Evolutionary conservation across 2,113 vertebrate genomes (phyloP).

Genomic region (Columba janthina): DNA sequence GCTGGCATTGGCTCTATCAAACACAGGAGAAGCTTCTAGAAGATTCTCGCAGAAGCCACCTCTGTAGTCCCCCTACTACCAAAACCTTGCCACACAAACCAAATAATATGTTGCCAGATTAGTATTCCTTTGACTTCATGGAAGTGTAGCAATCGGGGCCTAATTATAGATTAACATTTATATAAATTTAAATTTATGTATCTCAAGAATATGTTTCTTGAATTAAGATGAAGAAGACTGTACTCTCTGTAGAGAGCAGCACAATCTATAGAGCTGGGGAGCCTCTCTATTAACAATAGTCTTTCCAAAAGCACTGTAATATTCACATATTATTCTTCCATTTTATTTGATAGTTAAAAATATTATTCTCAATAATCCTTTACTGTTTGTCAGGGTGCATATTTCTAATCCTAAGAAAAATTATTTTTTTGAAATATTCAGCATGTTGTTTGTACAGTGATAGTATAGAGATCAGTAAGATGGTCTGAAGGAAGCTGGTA

Average conservation of each 20-base stretch:
- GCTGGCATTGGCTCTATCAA: too few relatives aligned
- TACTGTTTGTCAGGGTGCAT: neutral
- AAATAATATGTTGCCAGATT: neutral
- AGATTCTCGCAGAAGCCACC: too few relatives aligned
- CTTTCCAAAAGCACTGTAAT: neutral
- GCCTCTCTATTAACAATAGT: neutral
- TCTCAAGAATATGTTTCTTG: neutral
- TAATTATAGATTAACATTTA: slow-evolving; percentile 7
- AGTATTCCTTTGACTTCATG: neutral
- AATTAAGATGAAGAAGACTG: neutral
- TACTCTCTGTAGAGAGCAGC: neutral
- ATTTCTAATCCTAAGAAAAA: neutral
- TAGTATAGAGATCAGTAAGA: neutral
- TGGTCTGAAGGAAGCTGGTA: neutral
- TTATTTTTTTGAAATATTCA: neutral
- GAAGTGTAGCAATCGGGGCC: neutral
- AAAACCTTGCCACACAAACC: neutral
- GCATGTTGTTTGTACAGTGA: rapidly evolving
- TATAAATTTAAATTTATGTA: neutral
- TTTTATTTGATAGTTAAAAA: neutral
- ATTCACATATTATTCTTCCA: neutral
- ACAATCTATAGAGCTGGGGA: neutral
- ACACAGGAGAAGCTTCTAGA: too few relatives aligned
- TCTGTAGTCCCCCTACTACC: rapidly evolving
- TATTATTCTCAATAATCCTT: neutral